Evolutionary conservation across 1,140 invertebrate species (phyloP).

Genomic region (Hylyphantes graminicola): DNA sequence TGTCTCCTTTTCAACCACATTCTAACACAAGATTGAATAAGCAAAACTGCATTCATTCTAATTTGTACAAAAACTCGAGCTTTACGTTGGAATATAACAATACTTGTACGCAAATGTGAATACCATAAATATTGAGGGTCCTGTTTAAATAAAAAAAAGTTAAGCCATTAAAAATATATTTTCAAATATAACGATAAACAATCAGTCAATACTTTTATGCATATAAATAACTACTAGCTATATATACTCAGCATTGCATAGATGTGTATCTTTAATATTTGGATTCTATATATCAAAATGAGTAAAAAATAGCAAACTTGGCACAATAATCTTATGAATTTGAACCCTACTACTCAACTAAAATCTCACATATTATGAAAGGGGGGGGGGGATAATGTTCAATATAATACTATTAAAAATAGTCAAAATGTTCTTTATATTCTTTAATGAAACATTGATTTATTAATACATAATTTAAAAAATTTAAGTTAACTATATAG

Average conservation of each 20-base stretch:
- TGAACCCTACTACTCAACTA: too few relatives aligned
- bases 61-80: conserved; percentile 29
- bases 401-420: background rate
- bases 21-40: conserved; percentile 28
- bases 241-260: background rate
- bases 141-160: conserved; percentile 24
- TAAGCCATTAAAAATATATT: background rate
- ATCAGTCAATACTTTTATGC: background rate
- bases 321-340: too few relatives aligned
- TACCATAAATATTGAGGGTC: conserved; percentile 6
- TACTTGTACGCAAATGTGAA: background rate
- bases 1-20: conserved; percentile 9
- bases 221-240: background rate
- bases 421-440: background rate
- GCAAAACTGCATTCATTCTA: conserved; percentile 5
- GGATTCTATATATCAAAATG: background rate
- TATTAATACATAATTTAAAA: too few relatives aligned
- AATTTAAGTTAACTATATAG: background rate
- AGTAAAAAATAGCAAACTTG: too few relatives aligned
- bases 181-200: background rate
- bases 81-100: conserved; percentile 16
- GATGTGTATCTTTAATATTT: background rate
- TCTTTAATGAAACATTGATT: background rate
- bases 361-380: too few relatives aligned
- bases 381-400: too few relatives aligned